Evolutionary conservation across 2,888 invertebrate genomes (phyloP), one percentile per base, ranked within the genome.

Genomic region (Hybos culiciformis): DNA sequence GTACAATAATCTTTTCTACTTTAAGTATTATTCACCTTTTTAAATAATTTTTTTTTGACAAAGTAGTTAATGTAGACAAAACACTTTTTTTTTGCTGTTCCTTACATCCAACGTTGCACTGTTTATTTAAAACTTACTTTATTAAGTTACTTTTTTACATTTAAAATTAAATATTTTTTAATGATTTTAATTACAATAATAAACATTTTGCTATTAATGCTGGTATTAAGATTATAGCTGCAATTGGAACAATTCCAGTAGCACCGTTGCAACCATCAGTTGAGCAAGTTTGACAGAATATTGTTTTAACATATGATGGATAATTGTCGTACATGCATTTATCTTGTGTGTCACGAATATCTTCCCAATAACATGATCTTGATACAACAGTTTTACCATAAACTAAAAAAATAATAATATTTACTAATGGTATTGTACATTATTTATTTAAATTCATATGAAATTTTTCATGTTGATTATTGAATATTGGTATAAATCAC

Each of bases 331-430:
- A 59, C 34, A 56, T 54, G 47, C 66, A 67, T 42, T 60, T 61
- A 46, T 67, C 64, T 38, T 59, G 52, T 41, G 62, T 53, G 44
- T 65, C 63, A 46, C 60, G 62, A 31, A 59, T 46, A 46, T 66
- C 65, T 54, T 66, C 66, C 43, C 61, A 66, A 52, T 62, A 64
- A 31, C 66, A 66, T 39, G 66, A 65, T 36, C 66, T 62, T 6
- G 64, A 58, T 49, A 66, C 59, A 26, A 67, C 63, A 29, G 55
- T 57, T 48, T 65, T 66, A 47, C 63, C 64, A 51, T 67, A 63
- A 46, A 66, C 66, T 66, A 56, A 24, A 60, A 60, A 39, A 31
- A 31, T 48, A 42, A 34, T 37, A 38, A 44, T 14, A 33, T 39
- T 36, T 40, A n/a, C 5, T 12, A 31, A 14, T 29, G 29, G 5